These are phyloP conservation scores for Serrognathus titanus DNA, from an alignment of 2,888 invertebrate genomes.

Conservation along the genomic window DNA sequence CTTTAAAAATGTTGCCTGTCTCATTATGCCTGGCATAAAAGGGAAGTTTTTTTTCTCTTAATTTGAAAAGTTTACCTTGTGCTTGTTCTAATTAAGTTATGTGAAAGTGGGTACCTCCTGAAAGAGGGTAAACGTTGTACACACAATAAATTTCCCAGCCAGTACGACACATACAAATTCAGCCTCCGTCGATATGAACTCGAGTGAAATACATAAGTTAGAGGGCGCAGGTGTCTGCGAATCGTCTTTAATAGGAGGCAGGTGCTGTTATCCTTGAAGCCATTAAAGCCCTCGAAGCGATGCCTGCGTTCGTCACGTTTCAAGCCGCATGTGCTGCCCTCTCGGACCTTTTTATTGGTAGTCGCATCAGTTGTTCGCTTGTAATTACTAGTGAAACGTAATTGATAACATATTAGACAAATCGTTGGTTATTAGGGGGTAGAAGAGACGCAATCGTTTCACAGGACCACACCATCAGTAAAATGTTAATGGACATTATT, in stretches of 20 bases:
- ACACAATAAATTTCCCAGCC: too few relatives aligned
- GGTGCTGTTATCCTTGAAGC: constrained; percentile 7
- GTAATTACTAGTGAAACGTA: constrained; percentile 1
- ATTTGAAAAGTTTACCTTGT: too few relatives aligned
- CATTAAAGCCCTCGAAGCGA: constrained; percentile 6
- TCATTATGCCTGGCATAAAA: too few relatives aligned
- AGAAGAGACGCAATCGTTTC: not conserved
- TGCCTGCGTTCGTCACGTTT: constrained; percentile 9
- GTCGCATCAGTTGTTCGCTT: constrained; percentile 2
- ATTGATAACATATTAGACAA: constrained; percentile 3
- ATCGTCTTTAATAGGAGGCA: constrained; percentile 15
- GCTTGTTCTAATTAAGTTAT: too few relatives aligned
- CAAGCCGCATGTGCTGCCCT: constrained; percentile 7
- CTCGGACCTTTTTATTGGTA: constrained; percentile 3
- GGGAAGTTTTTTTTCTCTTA: too few relatives aligned
- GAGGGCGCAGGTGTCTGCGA: constrained; percentile 12
- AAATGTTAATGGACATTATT: too few relatives aligned
- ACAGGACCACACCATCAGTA: not conserved
- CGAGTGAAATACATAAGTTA: constrained; percentile 2
- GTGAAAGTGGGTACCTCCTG: too few relatives aligned
- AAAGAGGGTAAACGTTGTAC: too few relatives aligned
- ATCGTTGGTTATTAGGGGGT: not conserved
- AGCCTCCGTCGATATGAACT: not conserved
- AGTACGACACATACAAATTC: too few relatives aligned
- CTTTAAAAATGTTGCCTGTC: too few relatives aligned